phyloP scores from a whole-genome alignment of 2,113 vertebrate species.

The Heloderma charlesbogerti region DNA sequence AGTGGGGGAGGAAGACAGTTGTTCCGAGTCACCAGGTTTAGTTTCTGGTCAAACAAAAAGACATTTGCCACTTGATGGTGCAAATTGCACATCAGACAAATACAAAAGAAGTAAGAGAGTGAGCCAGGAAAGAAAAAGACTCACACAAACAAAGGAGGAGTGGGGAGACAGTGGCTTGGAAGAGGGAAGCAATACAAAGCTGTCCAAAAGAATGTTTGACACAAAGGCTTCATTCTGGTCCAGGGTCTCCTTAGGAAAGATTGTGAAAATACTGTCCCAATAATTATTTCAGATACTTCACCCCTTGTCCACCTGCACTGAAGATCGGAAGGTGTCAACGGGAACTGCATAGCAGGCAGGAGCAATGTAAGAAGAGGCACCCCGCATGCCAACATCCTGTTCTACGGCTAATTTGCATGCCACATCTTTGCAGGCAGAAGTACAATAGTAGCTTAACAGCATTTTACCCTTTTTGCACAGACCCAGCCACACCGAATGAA shows the following conservation, averaged over 20 bases:
- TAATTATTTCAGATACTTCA: not conserved
- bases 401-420: not conserved
- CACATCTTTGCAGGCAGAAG: not conserved
- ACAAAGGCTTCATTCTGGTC: not conserved
- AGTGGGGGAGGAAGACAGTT: not conserved
- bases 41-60: not conserved
- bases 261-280: not conserved
- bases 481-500: not conserved
- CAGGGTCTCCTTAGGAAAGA: not conserved
- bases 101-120: not conserved
- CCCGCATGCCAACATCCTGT: not conserved
- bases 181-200: not conserved
- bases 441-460: too few relatives aligned
- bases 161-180: not conserved
- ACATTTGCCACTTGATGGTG: not conserved
- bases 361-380: not conserved
- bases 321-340: not conserved
- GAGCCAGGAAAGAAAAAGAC: not conserved
- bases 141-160: not conserved
- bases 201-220: not conserved
- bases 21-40: not conserved
- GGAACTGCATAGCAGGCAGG: not conserved
- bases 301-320: not conserved
- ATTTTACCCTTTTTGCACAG: too few relatives aligned
- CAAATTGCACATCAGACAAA: not conserved